Base-by-base conservation (phyloP, 2,113 vertebrate genomes). In the Rattus rattus region DNA sequence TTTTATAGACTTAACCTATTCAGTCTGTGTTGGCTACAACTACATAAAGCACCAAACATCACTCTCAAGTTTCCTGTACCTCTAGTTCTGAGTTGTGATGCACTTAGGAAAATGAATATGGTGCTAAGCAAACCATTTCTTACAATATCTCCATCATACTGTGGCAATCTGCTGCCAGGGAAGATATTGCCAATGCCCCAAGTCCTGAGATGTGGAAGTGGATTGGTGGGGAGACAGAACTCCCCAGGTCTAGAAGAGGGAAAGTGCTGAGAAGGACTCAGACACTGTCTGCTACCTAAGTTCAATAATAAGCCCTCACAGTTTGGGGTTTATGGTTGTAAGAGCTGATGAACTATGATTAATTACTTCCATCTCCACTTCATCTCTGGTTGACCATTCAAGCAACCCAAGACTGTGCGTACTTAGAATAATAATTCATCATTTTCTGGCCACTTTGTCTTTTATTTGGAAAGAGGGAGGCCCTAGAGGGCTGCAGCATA, bases 91-190 rank as follows among this genome's bases (percentile, higher is more conserved):
- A 16, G 28, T 85, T 95, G 69, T 2, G 54, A 90, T 86, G 16
- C 80, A 86, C 49, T 59, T 65, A 81, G 17, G 52, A 89, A 95
- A 92, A 95, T 83, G 90, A 97, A 94, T 0, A 86, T 94, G 77
- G 28, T 94, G 72, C 91, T 96, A 87, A 95, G 77, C 59, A 33
- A 89, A 91, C 17, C 28, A 17, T 67, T 94, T 96, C 54, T 61
- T 69, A 61, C 13, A 80, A 47, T 0, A 14, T 79, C 69, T 72
- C 94, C 36, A 85, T 56, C 13, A 95, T 96, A 93, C 39, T 94
- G 81, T 56, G 52, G 39, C 84, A 59, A 81, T 81, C 90, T 2
- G 65, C 49, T 72, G 69, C 87, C 92, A 91, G 26, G 26, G 43
- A 43, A 90, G 52, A 67, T 61, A 12, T 39, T 81, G 59, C 33